Evolutionary conservation across 2,113 vertebrate genomes (phyloP).

Genomic region (Ailuropoda melanoleuca): DNA sequence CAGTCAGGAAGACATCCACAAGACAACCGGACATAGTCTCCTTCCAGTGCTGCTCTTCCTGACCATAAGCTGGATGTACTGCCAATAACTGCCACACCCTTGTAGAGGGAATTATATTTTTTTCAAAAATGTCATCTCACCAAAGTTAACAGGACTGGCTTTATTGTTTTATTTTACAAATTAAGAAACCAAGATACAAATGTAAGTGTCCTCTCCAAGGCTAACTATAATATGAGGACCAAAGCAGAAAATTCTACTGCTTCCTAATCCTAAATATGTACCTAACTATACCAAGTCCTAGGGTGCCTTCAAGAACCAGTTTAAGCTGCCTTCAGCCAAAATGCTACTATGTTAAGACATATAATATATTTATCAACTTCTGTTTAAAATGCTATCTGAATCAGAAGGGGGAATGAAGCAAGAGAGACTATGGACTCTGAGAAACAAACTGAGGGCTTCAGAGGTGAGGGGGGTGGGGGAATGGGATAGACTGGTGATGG

Average conservation of each 20-base stretch:
- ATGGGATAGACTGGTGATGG: too few relatives aligned
- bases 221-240: neutral
- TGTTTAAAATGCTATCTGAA: neutral
- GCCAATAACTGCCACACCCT: neutral
- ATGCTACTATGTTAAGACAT: neutral
- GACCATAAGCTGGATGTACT: neutral
- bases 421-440: too few relatives aligned
- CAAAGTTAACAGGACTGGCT: neutral
- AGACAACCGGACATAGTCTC: neutral
- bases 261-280: neutral
- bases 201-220: neutral
- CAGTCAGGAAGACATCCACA: neutral
- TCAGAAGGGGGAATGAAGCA: too few relatives aligned
- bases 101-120: neutral
- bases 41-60: neutral
- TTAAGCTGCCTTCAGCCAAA: neutral
- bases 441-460: too few relatives aligned
- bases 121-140: neutral
- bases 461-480: too few relatives aligned
- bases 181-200: neutral
- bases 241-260: neutral
- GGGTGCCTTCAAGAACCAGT: neutral
- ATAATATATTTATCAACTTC: neutral
- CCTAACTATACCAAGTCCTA: neutral
- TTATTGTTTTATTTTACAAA: conserved; percentile 7